phyloP scores from a whole-genome alignment of 2,797 vertebrate species.

The Enteromius argenteus region DNA sequence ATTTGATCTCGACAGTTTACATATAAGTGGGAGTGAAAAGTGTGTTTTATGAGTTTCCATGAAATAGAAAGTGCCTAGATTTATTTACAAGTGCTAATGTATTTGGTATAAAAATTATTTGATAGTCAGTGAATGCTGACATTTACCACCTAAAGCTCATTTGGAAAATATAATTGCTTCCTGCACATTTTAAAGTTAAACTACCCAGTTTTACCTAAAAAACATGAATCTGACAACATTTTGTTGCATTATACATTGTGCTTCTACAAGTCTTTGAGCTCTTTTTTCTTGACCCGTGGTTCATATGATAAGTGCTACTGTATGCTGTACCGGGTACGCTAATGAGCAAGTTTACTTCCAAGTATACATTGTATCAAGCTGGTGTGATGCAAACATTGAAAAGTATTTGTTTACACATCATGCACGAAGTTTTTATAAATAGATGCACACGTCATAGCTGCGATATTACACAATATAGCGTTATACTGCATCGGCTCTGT shows the following conservation, averaged over 20 bases:
- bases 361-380: not conserved
- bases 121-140: not conserved
- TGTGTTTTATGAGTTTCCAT: not conserved
- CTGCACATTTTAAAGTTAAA: not conserved
- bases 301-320: not conserved
- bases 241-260: not conserved
- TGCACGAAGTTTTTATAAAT: not conserved
- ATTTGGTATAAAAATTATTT: not conserved
- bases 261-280: not conserved
- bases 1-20: not conserved
- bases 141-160: not conserved
- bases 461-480: conserved; percentile 1
- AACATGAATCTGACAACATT: not conserved
- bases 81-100: not conserved
- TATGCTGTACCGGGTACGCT: not conserved
- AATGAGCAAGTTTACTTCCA: not conserved
- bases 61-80: not conserved
- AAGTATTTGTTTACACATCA: not conserved
- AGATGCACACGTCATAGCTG: not conserved
- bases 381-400: not conserved
- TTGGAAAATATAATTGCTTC: not conserved
- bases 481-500: conserved; percentile 6
- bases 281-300: not conserved
- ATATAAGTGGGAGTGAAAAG: not conserved
- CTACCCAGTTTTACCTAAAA: not conserved